Evolutionary conservation across 2,888 invertebrate genomes (phyloP).

Genomic region (Heteromurus nitidus): DNA sequence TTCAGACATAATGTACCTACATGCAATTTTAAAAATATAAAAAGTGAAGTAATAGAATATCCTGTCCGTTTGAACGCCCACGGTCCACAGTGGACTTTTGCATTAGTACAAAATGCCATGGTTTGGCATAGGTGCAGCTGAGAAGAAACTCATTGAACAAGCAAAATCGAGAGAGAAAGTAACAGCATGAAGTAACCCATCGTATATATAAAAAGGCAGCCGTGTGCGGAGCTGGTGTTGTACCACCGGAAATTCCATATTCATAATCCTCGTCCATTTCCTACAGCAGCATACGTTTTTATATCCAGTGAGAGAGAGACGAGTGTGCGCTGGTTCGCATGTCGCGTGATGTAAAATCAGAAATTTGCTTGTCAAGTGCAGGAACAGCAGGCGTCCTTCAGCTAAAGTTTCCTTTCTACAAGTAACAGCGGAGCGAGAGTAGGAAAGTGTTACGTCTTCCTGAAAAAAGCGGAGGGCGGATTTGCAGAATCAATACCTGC

Average conservation of each 20-base stretch:
- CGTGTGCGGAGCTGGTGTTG: too few relatives aligned
- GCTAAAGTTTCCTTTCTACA: not conserved
- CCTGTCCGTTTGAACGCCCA: too few relatives aligned
- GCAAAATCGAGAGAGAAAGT: not conserved
- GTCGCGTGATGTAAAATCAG: conserved; percentile 26
- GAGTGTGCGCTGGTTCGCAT: not conserved
- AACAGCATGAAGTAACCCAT: conserved; percentile 1
- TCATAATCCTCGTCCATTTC: conserved; percentile 15
- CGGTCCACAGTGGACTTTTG: too few relatives aligned
- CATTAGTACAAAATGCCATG: too few relatives aligned
- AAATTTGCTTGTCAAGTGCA: conserved; percentile 26
- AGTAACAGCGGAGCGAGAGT: not conserved
- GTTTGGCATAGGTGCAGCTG: too few relatives aligned
- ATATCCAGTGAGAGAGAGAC: not conserved
- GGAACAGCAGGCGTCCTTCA: conserved; percentile 16
- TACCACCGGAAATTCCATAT: conserved; percentile 24
- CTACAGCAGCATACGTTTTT: not conserved
- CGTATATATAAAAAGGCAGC: not conserved
- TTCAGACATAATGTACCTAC: too few relatives aligned
- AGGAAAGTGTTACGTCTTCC: not conserved
- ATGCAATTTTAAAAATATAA: too few relatives aligned
- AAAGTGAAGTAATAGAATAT: too few relatives aligned
- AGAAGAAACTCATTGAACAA: too few relatives aligned
- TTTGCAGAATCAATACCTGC: too few relatives aligned
- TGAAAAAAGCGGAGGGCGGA: too few relatives aligned